A percentile compares a stretch with the other conserved stretches of the same genome.
Evolutionary conservation across 2,113 vertebrate species (phyloP).

Genomic region (Anolis sagrei): DNA sequence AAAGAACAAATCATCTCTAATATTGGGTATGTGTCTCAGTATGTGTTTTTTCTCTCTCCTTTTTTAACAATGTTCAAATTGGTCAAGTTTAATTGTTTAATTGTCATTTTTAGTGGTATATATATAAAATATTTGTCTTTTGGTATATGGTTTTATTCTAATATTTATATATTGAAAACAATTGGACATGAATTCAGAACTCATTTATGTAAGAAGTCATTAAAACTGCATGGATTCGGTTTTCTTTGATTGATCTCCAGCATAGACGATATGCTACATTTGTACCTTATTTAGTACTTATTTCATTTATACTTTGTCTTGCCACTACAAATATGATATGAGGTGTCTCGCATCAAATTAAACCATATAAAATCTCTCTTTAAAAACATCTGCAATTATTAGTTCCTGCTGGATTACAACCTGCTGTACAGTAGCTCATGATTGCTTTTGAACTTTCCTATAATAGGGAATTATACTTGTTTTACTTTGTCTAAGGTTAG

Average conservation of each 20-base stretch:
- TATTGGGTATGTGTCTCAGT: slow-evolving; percentile 9
- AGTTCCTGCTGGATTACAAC: too few relatives aligned
- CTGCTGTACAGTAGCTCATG: background rate
- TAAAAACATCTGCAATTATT: too few relatives aligned
- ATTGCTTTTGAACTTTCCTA: background rate
- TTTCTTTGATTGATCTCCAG: background rate
- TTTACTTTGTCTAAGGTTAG: background rate
- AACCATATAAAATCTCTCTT: too few relatives aligned
- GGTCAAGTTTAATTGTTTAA: slow-evolving; percentile 23
- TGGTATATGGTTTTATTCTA: slow-evolving; percentile 28
- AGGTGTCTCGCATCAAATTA: too few relatives aligned
- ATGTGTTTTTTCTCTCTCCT: background rate
- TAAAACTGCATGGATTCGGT: background rate
- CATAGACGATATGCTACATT: background rate
- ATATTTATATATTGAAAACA: slow-evolving; percentile 12
- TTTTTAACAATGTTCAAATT: slow-evolving; percentile 32
- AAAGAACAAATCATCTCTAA: slow-evolving; percentile 47
- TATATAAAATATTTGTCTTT: slow-evolving; percentile 4
- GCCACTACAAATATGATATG: too few relatives aligned
- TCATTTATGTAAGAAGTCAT: background rate
- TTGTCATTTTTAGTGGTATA: too few relatives aligned
- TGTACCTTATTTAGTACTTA: background rate
- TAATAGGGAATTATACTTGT: background rate
- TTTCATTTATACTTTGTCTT: background rate
- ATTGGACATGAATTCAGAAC: background rate